Percentiles rank a stretch among this genome's conserved stretches.
phyloP scores from a whole-genome alignment of 2,888 invertebrate species.

The Lagria hirta region DNA sequence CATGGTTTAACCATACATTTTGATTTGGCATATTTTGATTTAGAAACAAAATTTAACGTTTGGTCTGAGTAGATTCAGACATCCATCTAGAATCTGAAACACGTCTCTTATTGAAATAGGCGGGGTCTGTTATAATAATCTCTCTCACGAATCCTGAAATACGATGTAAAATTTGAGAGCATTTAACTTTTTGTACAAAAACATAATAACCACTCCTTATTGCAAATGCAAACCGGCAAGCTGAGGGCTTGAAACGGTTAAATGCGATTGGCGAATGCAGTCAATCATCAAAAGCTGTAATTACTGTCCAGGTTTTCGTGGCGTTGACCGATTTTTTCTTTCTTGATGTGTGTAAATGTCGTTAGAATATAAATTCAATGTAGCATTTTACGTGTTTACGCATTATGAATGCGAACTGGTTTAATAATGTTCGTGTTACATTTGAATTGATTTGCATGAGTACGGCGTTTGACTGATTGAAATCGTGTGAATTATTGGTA shows the following conservation, averaged over 20 bases:
- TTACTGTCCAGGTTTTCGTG: constrained; percentile 31
- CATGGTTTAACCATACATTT: too few relatives aligned
- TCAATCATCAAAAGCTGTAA: constrained; percentile 45
- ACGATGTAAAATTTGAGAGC: constrained; percentile 37
- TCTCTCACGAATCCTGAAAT: constrained; percentile 36
- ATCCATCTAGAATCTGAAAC: constrained; percentile 10
- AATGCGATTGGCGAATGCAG: constrained; percentile 42
- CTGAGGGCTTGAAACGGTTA: constrained; percentile 33
- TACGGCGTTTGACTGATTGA: constrained; percentile 40
- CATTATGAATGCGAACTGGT: constrained; percentile 15
- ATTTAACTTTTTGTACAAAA: constrained; percentile 43
- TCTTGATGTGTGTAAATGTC: constrained; percentile 9
- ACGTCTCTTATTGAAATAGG: constrained; percentile 21
- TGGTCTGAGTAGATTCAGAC: too few relatives aligned
- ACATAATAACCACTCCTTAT: constrained; percentile 46
- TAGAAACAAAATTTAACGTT: background rate
- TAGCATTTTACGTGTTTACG: constrained; percentile 20
- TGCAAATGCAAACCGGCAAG: constrained; percentile 41
- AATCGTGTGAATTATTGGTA: constrained; percentile 43
- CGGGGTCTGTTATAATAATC: constrained; percentile 33
- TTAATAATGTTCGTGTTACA: constrained; percentile 20
- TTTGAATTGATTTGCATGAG: constrained; percentile 23
- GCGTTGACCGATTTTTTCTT: constrained; percentile 21
- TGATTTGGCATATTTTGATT: too few relatives aligned
- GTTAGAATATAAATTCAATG: constrained; percentile 17